Conservation (phyloP, 2,797 vertebrate genomes). For the Sebastes umbrosus region DNA sequence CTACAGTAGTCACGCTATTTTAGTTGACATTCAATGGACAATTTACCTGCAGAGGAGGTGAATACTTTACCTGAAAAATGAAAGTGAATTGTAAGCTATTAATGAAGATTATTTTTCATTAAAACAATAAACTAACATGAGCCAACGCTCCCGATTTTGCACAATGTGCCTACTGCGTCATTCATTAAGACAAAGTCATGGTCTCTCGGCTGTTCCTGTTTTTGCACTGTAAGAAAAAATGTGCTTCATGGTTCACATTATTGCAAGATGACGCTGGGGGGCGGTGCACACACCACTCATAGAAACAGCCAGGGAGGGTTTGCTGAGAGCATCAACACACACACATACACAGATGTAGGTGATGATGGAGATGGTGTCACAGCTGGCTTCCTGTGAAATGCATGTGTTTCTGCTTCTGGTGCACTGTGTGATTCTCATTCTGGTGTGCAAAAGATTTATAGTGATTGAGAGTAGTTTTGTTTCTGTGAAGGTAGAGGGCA, state of each 20-base stretch:
- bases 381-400: conserved; percentile 12
- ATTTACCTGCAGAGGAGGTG: not conserved
- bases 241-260: not conserved
- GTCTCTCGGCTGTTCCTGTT: not conserved
- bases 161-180: not conserved
- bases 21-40: not conserved
- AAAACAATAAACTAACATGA: not conserved
- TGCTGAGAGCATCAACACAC: not conserved
- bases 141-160: too few relatives aligned
- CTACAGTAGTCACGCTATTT: not conserved
- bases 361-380: conserved; percentile 10
- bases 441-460: not conserved
- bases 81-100: not conserved
- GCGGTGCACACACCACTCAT: not conserved
- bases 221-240: not conserved
- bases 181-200: not conserved
- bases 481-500: not conserved
- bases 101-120: not conserved
- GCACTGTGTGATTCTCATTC: not conserved
- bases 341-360: conserved; percentile 2
- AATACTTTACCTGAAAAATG: not conserved
- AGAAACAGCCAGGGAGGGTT: not conserved
- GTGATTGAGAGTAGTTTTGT: not conserved
- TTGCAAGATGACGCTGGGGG: not conserved
- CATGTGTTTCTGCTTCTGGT: not conserved